Conservation (phyloP, 1,140 invertebrate genomes). For the Cydia splendana region DNA sequence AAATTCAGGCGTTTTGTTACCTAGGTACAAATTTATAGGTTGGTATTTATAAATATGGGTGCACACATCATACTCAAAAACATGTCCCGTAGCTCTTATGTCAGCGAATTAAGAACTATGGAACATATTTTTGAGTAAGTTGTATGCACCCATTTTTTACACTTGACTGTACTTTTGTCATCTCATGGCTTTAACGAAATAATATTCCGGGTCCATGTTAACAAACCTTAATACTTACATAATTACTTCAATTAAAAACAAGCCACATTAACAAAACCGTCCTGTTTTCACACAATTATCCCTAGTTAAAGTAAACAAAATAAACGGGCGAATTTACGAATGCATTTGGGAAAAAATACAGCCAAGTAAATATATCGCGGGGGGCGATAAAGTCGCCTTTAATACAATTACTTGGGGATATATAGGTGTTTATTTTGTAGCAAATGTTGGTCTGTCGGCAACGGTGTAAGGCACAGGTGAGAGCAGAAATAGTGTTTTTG, state of each 20-base stretch:
- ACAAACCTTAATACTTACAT: neutral
- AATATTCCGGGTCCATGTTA: neutral
- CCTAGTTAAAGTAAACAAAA: constrained; percentile 36
- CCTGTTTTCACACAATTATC: constrained; percentile 32
- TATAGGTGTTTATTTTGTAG: constrained; percentile 71
- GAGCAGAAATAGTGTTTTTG: neutral
- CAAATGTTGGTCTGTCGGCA: constrained; percentile 43
- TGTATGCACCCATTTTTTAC: too few relatives aligned
- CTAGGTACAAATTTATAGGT: too few relatives aligned
- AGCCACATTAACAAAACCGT: constrained; percentile 21
- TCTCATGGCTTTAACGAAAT: neutral
- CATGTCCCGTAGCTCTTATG: too few relatives aligned
- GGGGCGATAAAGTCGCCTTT: constrained; percentile 73
- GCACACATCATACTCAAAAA: too few relatives aligned
- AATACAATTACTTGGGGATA: constrained; percentile 72
- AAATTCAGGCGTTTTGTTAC: too few relatives aligned
- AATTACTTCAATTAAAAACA: constrained; percentile 25
- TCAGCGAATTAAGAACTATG: too few relatives aligned
- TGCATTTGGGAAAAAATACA: constrained; percentile 59
- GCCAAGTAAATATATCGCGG: constrained; percentile 56
- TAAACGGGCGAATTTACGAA: constrained; percentile 48
- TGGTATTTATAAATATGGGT: too few relatives aligned
- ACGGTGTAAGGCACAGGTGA: neutral
- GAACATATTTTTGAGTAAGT: too few relatives aligned
- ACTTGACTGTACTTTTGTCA: too few relatives aligned